These are phyloP conservation scores for Yponomeuta sedellus DNA, from an alignment of 2,888 invertebrate genomes.

Conservation along the genomic window DNA sequence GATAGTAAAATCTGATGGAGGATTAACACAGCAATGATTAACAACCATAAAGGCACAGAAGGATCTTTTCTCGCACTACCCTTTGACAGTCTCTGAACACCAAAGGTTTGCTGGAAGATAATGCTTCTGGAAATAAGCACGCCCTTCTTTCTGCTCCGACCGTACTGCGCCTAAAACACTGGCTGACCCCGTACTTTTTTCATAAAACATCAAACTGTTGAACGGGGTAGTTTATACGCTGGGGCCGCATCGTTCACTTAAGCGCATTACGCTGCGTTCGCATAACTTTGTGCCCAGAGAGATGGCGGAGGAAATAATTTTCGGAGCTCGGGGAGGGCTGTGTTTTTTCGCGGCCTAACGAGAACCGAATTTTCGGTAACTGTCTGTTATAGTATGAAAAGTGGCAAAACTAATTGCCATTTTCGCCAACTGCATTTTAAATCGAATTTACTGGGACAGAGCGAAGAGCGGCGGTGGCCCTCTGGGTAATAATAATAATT, in stretches of 20 bases:
- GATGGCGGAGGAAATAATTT: conserved; percentile 64
- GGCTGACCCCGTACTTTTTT: conserved; percentile 1
- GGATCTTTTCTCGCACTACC: too few species aligned
- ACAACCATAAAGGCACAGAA: too few species aligned
- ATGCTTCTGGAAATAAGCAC: too few species aligned
- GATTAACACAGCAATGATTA: too few species aligned
- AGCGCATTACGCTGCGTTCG: conserved; percentile 57
- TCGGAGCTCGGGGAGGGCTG: conserved; percentile 53
- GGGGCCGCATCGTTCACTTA: conserved; percentile 73
- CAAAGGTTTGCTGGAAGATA: too few species aligned
- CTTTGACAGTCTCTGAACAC: too few species aligned
- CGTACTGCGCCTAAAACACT: not conserved
- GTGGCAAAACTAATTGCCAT: not conserved
- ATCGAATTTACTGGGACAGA: too few species aligned
- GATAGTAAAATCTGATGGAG: too few species aligned
- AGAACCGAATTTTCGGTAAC: not conserved
- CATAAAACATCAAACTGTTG: conserved; percentile 47
- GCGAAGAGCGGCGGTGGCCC: too few species aligned
- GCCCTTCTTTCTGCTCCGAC: not conserved
- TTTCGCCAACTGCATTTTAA: not conserved
- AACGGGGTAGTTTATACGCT: conserved; percentile 54
- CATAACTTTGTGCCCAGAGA: conserved; percentile 52
- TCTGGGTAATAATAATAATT: too few species aligned
- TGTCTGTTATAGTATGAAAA: not conserved
- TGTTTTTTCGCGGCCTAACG: conserved; percentile 30